Conservation (phyloP, 1,140 invertebrate species). For the Venustaconcha ellipsiformis region DNA sequence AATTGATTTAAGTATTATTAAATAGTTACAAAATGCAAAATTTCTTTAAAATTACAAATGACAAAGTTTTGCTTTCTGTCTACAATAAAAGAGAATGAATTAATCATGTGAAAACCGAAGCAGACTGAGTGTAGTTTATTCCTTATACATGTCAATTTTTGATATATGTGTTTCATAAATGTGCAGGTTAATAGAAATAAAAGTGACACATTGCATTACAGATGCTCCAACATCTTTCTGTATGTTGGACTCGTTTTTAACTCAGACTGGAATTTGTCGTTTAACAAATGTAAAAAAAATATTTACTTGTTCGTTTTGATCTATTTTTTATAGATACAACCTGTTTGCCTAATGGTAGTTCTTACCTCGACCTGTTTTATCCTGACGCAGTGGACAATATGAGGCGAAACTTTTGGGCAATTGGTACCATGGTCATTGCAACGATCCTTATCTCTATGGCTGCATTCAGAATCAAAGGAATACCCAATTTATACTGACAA, state of each 20-base stretch:
- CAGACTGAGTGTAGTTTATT: too few species aligned
- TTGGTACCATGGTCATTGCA: constrained; percentile 45
- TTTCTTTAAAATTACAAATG: too few species aligned
- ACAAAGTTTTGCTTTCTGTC: too few species aligned
- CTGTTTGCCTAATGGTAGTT: constrained; percentile 47
- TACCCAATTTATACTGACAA: constrained; percentile 38
- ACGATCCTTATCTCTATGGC: constrained; percentile 45
- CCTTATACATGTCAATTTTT: too few species aligned
- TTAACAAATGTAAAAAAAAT: neutral
- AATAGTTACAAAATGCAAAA: too few species aligned
- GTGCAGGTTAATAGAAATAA: neutral
- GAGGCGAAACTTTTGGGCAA: constrained; percentile 48
- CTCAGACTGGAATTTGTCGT: neutral
- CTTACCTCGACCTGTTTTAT: constrained; percentile 46
- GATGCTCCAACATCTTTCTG: neutral
- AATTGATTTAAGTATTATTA: too few species aligned
- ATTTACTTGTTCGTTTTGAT: neutral
- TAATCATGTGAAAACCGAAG: too few species aligned
- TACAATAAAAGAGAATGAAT: too few species aligned
- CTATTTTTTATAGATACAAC: constrained; percentile 32
- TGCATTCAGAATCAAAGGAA: constrained; percentile 50
- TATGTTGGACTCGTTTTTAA: too few species aligned
- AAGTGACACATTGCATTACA: neutral
- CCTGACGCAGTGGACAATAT: constrained; percentile 52
- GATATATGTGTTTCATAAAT: too few species aligned